Evolutionary conservation across 1,140 invertebrate species (phyloP).

Genomic region (Drosophila prosaltans): DNA sequence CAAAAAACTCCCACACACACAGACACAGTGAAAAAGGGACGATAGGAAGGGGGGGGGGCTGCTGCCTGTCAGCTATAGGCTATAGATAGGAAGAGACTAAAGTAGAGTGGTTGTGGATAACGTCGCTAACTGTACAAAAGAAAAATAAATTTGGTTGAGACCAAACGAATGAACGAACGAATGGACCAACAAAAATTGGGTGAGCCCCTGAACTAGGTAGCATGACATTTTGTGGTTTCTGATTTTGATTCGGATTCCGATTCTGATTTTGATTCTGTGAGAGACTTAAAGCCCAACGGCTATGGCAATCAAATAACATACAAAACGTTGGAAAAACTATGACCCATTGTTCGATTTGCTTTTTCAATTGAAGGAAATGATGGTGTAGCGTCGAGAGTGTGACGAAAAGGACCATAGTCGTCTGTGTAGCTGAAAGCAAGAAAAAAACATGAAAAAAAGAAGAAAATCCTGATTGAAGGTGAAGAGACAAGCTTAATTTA

Average conservation of each 20-base stretch:
- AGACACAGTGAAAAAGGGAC: background rate
- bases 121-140: conserved; percentile 61
- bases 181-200: conserved; percentile 25
- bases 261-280: conserved; percentile 50
- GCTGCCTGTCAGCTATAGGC: conserved; percentile 57
- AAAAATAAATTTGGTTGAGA: conserved; percentile 63
- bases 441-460: background rate
- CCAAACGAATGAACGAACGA: conserved; percentile 11
- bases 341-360: conserved; percentile 59
- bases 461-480: background rate
- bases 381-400: background rate
- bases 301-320: conserved; percentile 57
- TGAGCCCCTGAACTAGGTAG: conserved; percentile 54
- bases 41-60: background rate
- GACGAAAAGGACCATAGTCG: background rate
- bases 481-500: no score
- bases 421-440: background rate
- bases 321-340: conserved; percentile 18
- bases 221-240: conserved; percentile 68
- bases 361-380: conserved; percentile 39
- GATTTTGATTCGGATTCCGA: conserved; percentile 42
- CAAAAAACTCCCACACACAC: conserved; percentile 15
- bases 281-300: conserved; percentile 35
- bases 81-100: conserved; percentile 38
- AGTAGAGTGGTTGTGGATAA: background rate